Conservation (phyloP, 2,888 invertebrate genomes). For the Xestoiulus laeticollis region DNA sequence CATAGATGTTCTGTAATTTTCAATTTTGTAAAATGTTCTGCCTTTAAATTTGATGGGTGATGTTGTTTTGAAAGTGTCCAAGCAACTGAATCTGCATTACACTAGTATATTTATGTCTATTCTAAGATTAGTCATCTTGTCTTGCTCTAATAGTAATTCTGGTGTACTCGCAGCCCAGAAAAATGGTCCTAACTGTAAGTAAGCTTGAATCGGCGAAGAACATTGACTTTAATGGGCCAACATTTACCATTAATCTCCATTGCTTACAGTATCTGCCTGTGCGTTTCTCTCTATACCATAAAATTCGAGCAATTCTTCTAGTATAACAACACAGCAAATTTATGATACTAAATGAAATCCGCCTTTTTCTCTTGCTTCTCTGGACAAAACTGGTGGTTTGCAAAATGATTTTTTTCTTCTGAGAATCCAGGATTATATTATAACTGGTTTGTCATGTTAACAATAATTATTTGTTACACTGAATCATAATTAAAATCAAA, state of each 20-base stretch:
- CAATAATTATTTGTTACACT: too few relatives aligned
- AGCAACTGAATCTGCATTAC: too few relatives aligned
- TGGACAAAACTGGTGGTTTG: background rate
- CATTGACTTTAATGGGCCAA: background rate
- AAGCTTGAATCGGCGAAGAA: background rate
- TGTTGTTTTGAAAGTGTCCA: too few relatives aligned
- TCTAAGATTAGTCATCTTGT: background rate
- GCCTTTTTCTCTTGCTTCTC: background rate
- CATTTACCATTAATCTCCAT: slow-evolving; percentile 10
- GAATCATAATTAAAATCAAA: too few relatives aligned
- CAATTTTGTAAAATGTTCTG: too few relatives aligned
- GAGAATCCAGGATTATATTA: too few relatives aligned
- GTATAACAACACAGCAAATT: background rate
- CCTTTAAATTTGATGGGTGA: too few relatives aligned
- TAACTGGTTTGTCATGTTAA: too few relatives aligned
- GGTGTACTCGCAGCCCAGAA: background rate
- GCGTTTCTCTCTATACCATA: background rate
- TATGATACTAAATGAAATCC: background rate
- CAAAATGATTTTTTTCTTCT: background rate
- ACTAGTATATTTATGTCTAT: background rate
- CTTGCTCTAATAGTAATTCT: background rate
- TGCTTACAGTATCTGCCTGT: slow-evolving; percentile 32
- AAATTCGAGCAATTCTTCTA: background rate
- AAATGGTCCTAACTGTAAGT: background rate
- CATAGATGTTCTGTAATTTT: too few relatives aligned